A percentile compares a stretch with the other conserved stretches of the same genome.
Conservation (phyloP, 2,797 vertebrate genomes). For the Rhinichthys osculus region DNA sequence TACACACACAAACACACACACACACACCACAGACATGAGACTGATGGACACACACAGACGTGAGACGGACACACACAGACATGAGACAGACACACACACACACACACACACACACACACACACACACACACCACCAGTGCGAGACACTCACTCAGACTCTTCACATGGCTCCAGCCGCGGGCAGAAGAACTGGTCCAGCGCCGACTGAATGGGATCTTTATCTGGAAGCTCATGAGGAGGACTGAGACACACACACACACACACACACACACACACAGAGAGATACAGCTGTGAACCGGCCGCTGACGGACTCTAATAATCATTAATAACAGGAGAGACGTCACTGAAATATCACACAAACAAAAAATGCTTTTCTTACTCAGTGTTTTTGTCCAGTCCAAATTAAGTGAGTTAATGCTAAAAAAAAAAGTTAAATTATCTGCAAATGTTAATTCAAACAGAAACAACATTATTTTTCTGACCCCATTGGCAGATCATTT, state of each 20-base stretch:
- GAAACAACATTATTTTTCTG: too few species aligned
- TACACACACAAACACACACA: not conserved
- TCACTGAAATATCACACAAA: too few species aligned
- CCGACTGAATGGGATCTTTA: constrained; percentile 86
- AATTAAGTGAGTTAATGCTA: too few species aligned
- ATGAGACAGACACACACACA: not conserved
- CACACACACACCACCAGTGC: not conserved
- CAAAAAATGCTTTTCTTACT: too few species aligned
- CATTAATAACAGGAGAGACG: not conserved
- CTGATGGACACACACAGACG: too few species aligned
- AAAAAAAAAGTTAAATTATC: too few species aligned
- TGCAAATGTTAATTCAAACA: too few species aligned
- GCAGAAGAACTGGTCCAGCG: constrained; percentile 87
- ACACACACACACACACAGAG: not conserved
- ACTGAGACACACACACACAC: constrained; percentile 66
- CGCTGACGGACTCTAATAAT: not conserved
- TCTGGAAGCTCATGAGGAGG: constrained; percentile 87
- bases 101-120: not conserved
- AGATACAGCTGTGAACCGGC: not conserved
- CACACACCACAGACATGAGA: constrained; percentile 66
- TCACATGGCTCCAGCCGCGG: constrained; percentile 84
- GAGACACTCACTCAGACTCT: constrained; percentile 79
- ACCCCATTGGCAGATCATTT: too few species aligned
- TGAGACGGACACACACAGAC: not conserved
- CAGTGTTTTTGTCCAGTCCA: too few species aligned